phyloP scores from a whole-genome alignment of 2,113 vertebrate species.

The Microtus ochrogaster region DNA sequence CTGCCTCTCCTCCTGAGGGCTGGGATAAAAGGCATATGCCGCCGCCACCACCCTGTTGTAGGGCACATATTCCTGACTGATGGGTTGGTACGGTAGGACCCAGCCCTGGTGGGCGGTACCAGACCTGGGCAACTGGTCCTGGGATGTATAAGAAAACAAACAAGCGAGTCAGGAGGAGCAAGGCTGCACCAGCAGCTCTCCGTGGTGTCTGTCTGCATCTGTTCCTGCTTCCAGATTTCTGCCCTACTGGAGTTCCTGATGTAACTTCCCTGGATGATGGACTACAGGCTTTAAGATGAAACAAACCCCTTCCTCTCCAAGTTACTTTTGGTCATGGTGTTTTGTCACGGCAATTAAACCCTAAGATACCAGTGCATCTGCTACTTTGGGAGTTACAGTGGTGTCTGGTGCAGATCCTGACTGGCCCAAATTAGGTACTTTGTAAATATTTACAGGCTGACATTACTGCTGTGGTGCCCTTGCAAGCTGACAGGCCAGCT shows the following conservation, averaged over 20 bases:
- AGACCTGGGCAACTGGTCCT: neutral
- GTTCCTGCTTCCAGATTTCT: neutral
- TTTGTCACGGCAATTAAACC: neutral
- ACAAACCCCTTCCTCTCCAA: neutral
- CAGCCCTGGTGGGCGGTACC: neutral
- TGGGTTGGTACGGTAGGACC: neutral
- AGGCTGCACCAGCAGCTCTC: neutral
- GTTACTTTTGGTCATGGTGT: neutral
- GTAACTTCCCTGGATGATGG: neutral
- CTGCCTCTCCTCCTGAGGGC: too few species aligned
- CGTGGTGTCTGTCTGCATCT: neutral
- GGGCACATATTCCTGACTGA: neutral
- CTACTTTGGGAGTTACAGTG: neutral
- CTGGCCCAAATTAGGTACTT: neutral
- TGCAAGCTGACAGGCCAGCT: neutral
- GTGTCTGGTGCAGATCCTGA: neutral
- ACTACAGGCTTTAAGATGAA: neutral
- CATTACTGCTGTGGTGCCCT: neutral
- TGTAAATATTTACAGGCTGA: neutral
- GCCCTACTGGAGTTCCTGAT: neutral
- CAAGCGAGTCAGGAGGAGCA: neutral
- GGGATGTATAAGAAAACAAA: neutral
- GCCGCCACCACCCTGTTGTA: too few species aligned
- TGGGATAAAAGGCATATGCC: too few species aligned
- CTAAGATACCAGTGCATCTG: neutral